These are phyloP conservation scores for Brachionus sp. DNA, from an alignment of 1,140 invertebrate species.

Conservation along the genomic window DNA sequence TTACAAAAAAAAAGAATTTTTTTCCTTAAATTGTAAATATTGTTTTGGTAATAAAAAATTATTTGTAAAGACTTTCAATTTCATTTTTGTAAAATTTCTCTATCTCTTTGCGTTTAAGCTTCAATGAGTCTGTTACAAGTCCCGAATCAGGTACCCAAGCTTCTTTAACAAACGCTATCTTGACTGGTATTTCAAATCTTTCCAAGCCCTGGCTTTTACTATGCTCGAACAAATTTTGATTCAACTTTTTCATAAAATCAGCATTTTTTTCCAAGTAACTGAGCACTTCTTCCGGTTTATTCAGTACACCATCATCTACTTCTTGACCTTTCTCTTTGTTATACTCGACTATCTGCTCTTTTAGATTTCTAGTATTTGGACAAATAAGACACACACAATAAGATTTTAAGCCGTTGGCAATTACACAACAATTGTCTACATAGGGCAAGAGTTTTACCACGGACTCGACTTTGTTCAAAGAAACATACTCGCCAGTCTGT, in stretches of 20 bases:
- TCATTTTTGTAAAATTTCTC: slow-evolving; percentile 16
- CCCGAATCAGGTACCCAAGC: slow-evolving; percentile 94
- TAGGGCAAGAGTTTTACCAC: not conserved
- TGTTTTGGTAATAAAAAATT: not conserved
- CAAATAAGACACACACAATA: slow-evolving; percentile 21
- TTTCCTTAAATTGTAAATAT: not conserved
- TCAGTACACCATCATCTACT: not conserved
- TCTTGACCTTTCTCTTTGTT: not conserved
- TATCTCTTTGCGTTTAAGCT: slow-evolving; percentile 71
- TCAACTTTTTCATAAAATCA: not conserved
- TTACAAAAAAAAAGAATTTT: not conserved
- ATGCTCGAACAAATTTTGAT: not conserved
- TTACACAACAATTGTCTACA: slow-evolving; percentile 42
- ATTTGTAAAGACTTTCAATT: slow-evolving; percentile 31
- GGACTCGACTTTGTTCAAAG: slow-evolving; percentile 78
- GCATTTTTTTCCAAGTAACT: not conserved
- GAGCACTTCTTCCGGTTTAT: not conserved
- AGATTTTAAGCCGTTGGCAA: not conserved
- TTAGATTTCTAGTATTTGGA: slow-evolving; percentile 17
- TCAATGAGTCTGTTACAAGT: slow-evolving; percentile 89
- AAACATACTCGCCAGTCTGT: slow-evolving; percentile 93
- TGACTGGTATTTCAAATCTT: slow-evolving; percentile 86
- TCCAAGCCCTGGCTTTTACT: slow-evolving; percentile 59
- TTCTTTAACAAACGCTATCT: slow-evolving; percentile 80
- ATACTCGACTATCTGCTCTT: not conserved